phyloP scores from a whole-genome alignment of 2,113 vertebrate species.

The Crotalus helleri region DNA sequence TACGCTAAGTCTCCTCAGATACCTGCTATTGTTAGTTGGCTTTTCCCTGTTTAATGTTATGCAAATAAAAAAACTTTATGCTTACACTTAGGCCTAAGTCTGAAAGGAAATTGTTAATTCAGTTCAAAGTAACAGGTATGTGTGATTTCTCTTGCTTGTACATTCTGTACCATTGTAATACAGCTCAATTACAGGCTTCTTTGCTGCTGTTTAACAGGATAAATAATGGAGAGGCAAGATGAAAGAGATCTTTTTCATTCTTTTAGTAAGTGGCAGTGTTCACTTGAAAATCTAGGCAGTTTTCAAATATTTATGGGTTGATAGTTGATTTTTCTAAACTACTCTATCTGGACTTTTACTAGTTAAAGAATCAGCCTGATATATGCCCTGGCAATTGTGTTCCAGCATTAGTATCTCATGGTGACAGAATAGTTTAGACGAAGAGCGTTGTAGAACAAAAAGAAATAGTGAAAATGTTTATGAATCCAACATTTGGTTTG shows the following conservation, averaged over 20 bases:
- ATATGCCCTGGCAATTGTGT: not conserved
- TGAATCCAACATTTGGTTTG: not conserved
- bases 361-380: not conserved
- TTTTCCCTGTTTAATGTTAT: constrained; percentile 1
- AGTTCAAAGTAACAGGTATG: constrained; percentile 55
- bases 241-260: constrained; percentile 53
- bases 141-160: constrained; percentile 49
- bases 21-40: not conserved
- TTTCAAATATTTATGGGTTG: constrained; percentile 2
- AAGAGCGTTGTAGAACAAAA: not conserved
- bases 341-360: not conserved
- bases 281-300: constrained; percentile 30
- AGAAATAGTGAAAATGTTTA: not conserved
- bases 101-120: constrained; percentile 36
- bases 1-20: not conserved
- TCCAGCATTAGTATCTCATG: not conserved
- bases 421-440: not conserved
- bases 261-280: constrained; percentile 33
- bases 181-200: constrained; percentile 55
- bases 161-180: constrained; percentile 43
- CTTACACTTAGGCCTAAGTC: not conserved
- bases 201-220: not conserved
- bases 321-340: not conserved
- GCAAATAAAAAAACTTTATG: not conserved
- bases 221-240: constrained; percentile 42